Conservation (phyloP, 1,140 invertebrate species). For the Diachasmimorpha longicaudata region DNA sequence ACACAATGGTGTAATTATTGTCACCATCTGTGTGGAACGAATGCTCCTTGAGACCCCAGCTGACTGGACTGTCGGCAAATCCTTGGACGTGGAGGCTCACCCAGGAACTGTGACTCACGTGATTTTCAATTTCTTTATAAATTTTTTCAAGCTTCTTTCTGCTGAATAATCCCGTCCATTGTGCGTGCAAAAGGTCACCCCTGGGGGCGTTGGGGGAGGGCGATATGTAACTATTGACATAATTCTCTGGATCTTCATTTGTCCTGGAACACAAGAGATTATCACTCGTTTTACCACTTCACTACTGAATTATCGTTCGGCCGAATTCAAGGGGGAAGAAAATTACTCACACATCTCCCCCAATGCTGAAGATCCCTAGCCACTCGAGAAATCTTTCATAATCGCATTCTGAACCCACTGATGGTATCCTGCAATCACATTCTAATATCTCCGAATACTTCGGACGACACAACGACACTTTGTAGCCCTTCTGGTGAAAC, state of each 20-base stretch:
- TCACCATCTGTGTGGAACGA: constrained; percentile 62
- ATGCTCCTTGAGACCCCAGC: constrained; percentile 59
- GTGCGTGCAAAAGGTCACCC: constrained; percentile 53
- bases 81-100: constrained; percentile 64
- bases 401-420: constrained; percentile 37
- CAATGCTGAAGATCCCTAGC: constrained; percentile 63
- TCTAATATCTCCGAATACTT: constrained; percentile 42
- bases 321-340: background rate
- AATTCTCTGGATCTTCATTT: constrained; percentile 41
- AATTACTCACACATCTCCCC: constrained; percentile 55
- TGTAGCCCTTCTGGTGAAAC: constrained; percentile 59
- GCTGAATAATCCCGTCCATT: constrained; percentile 64
- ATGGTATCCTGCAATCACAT: constrained; percentile 55
- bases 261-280: constrained; percentile 16
- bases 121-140: constrained; percentile 50
- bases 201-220: constrained; percentile 44
- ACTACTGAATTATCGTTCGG: too few relatives aligned
- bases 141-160: constrained; percentile 51
- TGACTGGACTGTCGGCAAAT: constrained; percentile 63
- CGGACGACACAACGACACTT: constrained; percentile 57
- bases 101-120: constrained; percentile 53
- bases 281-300: background rate
- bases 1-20: constrained; percentile 61
- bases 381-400: constrained; percentile 63
- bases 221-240: constrained; percentile 52